These are phyloP conservation scores for Pundamilia nyererei DNA, from an alignment of 2,113 vertebrate genomes.

Conservation along the genomic window DNA sequence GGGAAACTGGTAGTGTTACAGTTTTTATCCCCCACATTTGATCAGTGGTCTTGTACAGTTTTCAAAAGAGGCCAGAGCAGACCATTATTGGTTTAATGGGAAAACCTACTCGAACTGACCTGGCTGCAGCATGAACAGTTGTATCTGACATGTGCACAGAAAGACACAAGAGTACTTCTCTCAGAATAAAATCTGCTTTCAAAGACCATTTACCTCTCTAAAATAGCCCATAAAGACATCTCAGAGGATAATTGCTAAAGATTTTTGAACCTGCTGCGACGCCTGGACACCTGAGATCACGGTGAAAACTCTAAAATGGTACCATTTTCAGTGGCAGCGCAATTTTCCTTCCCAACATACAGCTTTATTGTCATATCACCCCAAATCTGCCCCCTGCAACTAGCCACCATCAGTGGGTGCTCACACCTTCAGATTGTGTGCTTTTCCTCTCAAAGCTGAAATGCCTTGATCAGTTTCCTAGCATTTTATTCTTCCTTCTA, in stretches of 20 bases:
- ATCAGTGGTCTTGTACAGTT: background rate
- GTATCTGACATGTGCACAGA: background rate
- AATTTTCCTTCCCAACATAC: background rate
- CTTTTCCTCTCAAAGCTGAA: slow-evolving; percentile 11
- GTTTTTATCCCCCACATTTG: background rate
- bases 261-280: background rate
- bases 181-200: background rate
- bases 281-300: background rate
- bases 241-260: background rate
- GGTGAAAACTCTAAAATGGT: background rate
- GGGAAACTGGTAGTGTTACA: background rate
- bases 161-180: background rate
- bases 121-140: background rate
- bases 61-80: background rate
- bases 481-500: background rate
- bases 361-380: background rate
- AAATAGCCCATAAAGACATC: background rate
- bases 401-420: background rate
- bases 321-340: background rate
- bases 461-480: slow-evolving; percentile 32
- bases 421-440: background rate
- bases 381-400: background rate
- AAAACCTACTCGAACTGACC: background rate
- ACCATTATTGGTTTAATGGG: background rate
- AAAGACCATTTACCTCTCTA: background rate